Base-by-base conservation (phyloP, 2,797 vertebrate genomes). In the Gila robusta region DNA sequence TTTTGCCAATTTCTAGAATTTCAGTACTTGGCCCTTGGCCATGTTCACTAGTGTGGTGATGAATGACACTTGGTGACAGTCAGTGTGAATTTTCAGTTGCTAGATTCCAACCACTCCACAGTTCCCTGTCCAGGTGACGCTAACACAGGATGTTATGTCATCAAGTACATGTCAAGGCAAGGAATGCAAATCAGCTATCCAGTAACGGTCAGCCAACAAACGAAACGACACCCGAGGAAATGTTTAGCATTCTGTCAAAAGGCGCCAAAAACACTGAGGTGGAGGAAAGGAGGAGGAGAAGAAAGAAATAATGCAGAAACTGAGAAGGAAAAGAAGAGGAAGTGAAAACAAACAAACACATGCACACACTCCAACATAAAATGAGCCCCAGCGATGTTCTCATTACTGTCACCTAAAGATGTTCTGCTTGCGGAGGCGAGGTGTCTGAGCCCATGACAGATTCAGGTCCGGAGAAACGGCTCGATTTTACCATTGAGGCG, bases 361-460 rank as follows among this genome's bases (percentile, higher is more conserved):
- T 47, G 6, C 28, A 72, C 52, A 64, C 54, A 69, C 73, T 70
- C 72, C 41, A 47, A 82, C 64, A 70, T 73, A 88, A 79, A 86
- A 82, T 81, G 11, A 52, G 56, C 71, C 80, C 23, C 73, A 79
- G 81, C 82, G 28, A 82, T 84, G 78, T 88, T 89, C 87, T 90
- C 84, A 88, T 90, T 90, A 90, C 89, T 91, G 90, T 90, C 88
- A 87, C 85, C 82, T 87, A 85, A 89, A 74, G 87, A 86, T 77
- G 90, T 70, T 87, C 52, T 66, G 71, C 89, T 86, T 84, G 88
- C 86, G 47, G 83, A 82, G 76, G 85, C 76, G 72, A 79, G 83
- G 85, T 76, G 73, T 86, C 73, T 73, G 32, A 78, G 83, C 83
- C 59, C 76, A 59, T 91, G 90, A 91, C 90, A 90, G 89, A 90